Percentiles rank a stretch among this genome's conserved stretches.
Conservation (phyloP, 2,888 invertebrate species). For the Calameuta pallipes region DNA sequence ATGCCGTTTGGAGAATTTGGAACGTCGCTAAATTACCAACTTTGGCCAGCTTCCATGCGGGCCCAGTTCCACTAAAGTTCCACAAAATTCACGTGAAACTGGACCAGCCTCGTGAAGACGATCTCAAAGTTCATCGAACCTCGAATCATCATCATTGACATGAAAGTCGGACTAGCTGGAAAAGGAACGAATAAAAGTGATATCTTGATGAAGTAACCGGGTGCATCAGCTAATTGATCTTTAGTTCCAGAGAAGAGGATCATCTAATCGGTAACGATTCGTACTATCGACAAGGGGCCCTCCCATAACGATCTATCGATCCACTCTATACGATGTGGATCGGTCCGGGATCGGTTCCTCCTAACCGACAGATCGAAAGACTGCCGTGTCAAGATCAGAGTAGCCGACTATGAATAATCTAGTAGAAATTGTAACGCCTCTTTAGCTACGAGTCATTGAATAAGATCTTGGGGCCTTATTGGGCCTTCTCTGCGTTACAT, state of each 20-base stretch:
- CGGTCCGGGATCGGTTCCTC: neutral
- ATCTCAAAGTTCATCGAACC: constrained; percentile 14
- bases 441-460: neutral
- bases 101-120: neutral
- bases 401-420: neutral
- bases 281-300: neutral
- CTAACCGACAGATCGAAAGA: neutral
- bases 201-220: constrained; percentile 20
- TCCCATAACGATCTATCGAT: neutral
- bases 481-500: neutral
- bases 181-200: constrained; percentile 16
- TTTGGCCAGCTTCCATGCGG: neutral
- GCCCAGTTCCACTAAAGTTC: neutral
- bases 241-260: constrained; percentile 1
- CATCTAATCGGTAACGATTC: neutral
- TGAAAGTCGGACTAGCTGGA: neutral
- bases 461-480: neutral
- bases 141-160: constrained; percentile 7
- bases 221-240: constrained; percentile 31
- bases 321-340: neutral
- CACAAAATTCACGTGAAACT: neutral
- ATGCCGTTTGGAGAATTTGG: neutral
- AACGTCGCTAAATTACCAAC: neutral
- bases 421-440: neutral
- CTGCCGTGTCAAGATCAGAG: neutral